These are phyloP conservation scores for Orthosia gracilis DNA, from an alignment of 2,888 invertebrate species.

Conservation along the genomic window DNA sequence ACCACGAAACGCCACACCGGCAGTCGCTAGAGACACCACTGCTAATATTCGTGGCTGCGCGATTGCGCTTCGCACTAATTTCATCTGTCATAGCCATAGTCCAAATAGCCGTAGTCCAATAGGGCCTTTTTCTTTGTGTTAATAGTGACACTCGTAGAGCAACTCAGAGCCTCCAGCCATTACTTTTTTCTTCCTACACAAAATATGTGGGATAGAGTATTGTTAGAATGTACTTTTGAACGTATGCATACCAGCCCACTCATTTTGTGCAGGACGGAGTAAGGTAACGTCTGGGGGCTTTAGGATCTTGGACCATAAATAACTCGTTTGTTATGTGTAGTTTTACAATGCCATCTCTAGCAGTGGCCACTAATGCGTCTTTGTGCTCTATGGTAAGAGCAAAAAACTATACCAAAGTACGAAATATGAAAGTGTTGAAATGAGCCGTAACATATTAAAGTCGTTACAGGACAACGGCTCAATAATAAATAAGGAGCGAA, in stretches of 20 bases:
- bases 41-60: neutral
- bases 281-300: no score
- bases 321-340: no score
- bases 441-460: constrained; percentile 68
- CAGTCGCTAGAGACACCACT: neutral
- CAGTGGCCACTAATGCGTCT: no score
- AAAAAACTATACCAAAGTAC: constrained; percentile 44
- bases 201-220: no score
- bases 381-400: neutral
- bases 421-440: constrained; percentile 63
- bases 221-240: no score
- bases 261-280: no score
- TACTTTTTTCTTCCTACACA: no score
- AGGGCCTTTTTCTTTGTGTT: neutral
- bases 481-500: constrained; percentile 77
- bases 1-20: neutral
- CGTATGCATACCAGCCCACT: no score
- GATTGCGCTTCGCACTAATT: neutral
- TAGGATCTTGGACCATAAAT: no score
- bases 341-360: no score
- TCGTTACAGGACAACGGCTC: constrained; percentile 70
- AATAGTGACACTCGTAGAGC: neutral
- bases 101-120: no score
- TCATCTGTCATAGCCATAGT: neutral
- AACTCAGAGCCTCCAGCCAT: no score